Evolutionary conservation across 2,797 vertebrate species (phyloP), one percentile per base, ranked within the genome.

Genomic region (Smutsia gigantea): DNA sequence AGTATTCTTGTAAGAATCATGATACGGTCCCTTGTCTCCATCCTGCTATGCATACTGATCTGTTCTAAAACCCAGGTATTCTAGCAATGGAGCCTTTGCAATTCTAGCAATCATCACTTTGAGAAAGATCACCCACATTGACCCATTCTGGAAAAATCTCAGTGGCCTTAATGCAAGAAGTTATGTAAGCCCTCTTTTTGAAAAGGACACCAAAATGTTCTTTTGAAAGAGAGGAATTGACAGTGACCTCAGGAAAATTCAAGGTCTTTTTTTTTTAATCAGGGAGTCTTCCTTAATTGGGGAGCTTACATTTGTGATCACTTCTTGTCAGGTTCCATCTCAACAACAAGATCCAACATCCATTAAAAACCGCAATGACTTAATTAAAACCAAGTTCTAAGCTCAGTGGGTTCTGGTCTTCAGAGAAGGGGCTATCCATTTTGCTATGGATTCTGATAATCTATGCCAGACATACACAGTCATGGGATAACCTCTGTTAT

Each of bases 371-470:
- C 59, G 94, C 98, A 98, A 98, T 97, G 96, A 97, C 97, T 98
- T 99, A 98, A 98, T 98, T 98, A 98, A 98, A 98, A 98, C 98
- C 98, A 98, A 98, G 96, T 91, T 96, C 92, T 96, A 97, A 23
- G 71, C 93, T 39, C 94, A 53, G 83, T 95, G 81, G 93, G 97
- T 97, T 98, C 95, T 98, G 95, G 96, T 98, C 98, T 98, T 97
- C 95, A 88, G 97, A 97, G 97, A 84, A 77, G 95, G 94, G 75
- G 94, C 87, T 96, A 94, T 92, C 94, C 96, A 98, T 98, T 98
- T 98, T 97, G 90, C 96, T 98, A 84, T 72, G 78, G 69, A 97
- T 98, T 98, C 97, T 97, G 95, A 97, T 98, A 98, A 98, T 99
- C 97, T 98, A 96, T 96, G 97, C 98, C 98, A 57, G 27, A 31